Percentiles rank a stretch among this genome's conserved stretches.
phyloP scores from a whole-genome alignment of 2,888 invertebrate species.

The Atherix ibis region DNA sequence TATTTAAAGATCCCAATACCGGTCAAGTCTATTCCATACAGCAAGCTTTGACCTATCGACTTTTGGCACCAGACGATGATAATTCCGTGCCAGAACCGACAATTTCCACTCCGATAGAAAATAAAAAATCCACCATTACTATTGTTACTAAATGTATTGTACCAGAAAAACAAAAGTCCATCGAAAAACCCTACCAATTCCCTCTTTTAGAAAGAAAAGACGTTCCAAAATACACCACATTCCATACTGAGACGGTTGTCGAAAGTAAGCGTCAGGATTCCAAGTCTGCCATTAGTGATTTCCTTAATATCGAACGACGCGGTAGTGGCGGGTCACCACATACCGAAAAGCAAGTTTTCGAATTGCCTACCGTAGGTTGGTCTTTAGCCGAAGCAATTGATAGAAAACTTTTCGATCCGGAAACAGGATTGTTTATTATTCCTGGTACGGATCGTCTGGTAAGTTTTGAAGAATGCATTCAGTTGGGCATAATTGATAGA shows the following conservation, averaged over 20 bases:
- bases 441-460: slow-evolving; percentile 73
- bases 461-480: slow-evolving; percentile 75
- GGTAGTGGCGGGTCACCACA: slow-evolving; percentile 14
- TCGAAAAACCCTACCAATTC: slow-evolving; percentile 28
- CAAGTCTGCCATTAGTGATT: slow-evolving; percentile 34
- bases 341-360: slow-evolving; percentile 53
- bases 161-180: slow-evolving; percentile 21
- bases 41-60: slow-evolving; percentile 59
- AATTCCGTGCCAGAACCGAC: slow-evolving; percentile 37
- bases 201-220: slow-evolving; percentile 18
- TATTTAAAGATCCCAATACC: slow-evolving; percentile 60
- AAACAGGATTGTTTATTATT: slow-evolving; percentile 68
- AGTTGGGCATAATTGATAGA: slow-evolving; percentile 69
- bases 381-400: slow-evolving; percentile 67
- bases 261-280: slow-evolving; percentile 19
- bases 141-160: slow-evolving; percentile 40
- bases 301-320: slow-evolving; percentile 34
- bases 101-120: too few relatives aligned
- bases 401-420: slow-evolving; percentile 65
- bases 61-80: slow-evolving; percentile 45
- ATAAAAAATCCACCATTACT: slow-evolving; percentile 37
- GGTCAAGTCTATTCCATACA: slow-evolving; percentile 57
- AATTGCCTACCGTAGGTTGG: slow-evolving; percentile 74
- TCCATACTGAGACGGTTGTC: slow-evolving; percentile 5
- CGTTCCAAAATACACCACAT: slow-evolving; percentile 8